Evolutionary conservation across 2,888 invertebrate species (phyloP).

Genomic region (Eupithecia insigniata): DNA sequence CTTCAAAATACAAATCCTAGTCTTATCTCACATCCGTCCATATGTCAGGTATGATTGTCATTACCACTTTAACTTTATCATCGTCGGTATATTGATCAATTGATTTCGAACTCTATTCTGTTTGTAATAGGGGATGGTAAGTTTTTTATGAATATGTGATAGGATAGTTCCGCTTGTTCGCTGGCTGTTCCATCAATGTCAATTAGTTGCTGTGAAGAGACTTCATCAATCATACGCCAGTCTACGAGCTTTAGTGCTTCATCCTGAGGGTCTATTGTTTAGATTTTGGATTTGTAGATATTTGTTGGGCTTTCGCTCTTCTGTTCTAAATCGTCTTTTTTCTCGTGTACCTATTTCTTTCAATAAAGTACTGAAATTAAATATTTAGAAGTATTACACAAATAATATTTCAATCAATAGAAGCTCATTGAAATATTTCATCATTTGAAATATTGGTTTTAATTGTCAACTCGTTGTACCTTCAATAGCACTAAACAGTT

Average conservation of each 20-base stretch:
- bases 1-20: constrained; percentile 52
- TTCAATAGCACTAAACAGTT: not conserved
- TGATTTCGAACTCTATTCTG: constrained; percentile 51
- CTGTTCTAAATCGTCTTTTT: constrained; percentile 6
- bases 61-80: constrained; percentile 35
- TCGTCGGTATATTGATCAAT: constrained; percentile 28
- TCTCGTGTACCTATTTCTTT: not conserved
- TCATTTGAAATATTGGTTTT: too few species aligned
- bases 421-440: not conserved
- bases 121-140: constrained; percentile 41
- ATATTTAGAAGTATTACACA: not conserved
- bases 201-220: constrained; percentile 80
- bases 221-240: constrained; percentile 78
- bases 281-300: constrained; percentile 58
- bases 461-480: not conserved
- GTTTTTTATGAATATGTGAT: constrained; percentile 47
- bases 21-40: constrained; percentile 62
- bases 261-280: constrained; percentile 73
- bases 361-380: not conserved
- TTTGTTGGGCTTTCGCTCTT: constrained; percentile 35
- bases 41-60: constrained; percentile 56
- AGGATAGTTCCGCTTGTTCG: constrained; percentile 55
- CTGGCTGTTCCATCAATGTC: constrained; percentile 82
- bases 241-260: constrained; percentile 55
- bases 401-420: too few species aligned